Percentiles rank a stretch among this genome's conserved stretches.
phyloP scores from a whole-genome alignment of 1,140 invertebrate species.

The Leucophenga varia region DNA sequence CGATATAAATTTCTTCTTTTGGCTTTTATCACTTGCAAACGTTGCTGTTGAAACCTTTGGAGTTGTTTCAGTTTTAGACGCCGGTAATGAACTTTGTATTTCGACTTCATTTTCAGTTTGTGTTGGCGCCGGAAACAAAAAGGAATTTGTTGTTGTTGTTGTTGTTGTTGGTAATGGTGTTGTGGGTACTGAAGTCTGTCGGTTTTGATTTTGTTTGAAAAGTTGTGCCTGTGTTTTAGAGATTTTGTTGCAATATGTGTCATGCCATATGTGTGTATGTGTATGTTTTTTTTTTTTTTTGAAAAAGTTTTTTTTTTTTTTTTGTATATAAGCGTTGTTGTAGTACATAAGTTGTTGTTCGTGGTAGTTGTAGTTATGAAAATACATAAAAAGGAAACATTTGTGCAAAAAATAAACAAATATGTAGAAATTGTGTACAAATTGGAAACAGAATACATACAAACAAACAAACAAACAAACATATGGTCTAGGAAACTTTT shows the following conservation, averaged over 20 bases:
- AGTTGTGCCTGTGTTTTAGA: slow-evolving; percentile 44
- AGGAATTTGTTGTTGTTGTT: background rate
- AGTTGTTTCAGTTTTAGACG: background rate
- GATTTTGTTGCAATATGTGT: slow-evolving; percentile 23
- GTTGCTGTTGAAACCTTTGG: background rate
- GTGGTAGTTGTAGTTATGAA: slow-evolving; percentile 8
- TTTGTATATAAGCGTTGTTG: slow-evolving; percentile 28
- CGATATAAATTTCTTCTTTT: slow-evolving; percentile 6
- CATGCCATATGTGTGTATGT: slow-evolving; percentile 23
- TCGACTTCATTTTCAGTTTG: too few species aligned
- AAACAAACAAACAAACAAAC: slow-evolving; percentile 1
- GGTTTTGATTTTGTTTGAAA: slow-evolving; percentile 33
- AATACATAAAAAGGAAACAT: slow-evolving; percentile 28
- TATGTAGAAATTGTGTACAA: slow-evolving; percentile 1
- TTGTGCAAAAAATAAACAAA: slow-evolving; percentile 31
- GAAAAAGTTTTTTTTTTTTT: too few species aligned
- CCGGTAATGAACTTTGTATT: slow-evolving; percentile 8
- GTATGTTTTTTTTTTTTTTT: too few species aligned
- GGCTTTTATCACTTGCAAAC: slow-evolving; percentile 7
- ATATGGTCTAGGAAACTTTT: too few species aligned
- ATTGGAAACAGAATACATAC: background rate
- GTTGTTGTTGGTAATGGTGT: background rate
- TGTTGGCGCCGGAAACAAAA: too few species aligned
- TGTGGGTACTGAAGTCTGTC: slow-evolving; percentile 17
- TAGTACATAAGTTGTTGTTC: slow-evolving; percentile 12